Evolutionary conservation across 2,888 invertebrate genomes (phyloP).

Genomic region (Dioctria linearis): DNA sequence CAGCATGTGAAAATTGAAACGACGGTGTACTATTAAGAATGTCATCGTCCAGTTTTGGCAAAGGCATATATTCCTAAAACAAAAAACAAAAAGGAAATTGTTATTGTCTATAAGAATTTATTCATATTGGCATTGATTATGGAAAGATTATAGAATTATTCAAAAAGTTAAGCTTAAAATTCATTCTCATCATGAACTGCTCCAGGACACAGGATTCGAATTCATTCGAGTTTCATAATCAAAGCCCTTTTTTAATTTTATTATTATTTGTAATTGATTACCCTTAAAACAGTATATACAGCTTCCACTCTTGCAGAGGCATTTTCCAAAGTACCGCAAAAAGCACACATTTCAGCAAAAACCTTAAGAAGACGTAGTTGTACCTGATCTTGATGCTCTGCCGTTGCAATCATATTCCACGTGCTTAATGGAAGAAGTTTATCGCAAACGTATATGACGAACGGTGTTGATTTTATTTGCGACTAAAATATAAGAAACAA

Average conservation of each 20-base stretch:
- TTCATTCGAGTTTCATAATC: too few species aligned
- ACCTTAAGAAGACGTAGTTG: slow-evolving; percentile 87
- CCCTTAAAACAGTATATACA: slow-evolving; percentile 84
- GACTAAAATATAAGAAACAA: slow-evolving; percentile 73
- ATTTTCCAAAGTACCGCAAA: slow-evolving; percentile 84
- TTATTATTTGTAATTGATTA: slow-evolving; percentile 69
- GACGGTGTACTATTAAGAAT: slow-evolving; percentile 80
- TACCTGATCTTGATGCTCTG: slow-evolving; percentile 76
- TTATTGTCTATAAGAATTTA: too few species aligned
- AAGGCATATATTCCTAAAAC: slow-evolving; percentile 87
- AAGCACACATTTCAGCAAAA: slow-evolving; percentile 87
- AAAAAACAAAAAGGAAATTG: slow-evolving; percentile 44
- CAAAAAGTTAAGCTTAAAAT: too few species aligned
- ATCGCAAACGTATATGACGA: slow-evolving; percentile 87
- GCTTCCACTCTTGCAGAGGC: slow-evolving; percentile 81
- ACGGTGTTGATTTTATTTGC: slow-evolving; percentile 88
- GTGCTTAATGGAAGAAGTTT: slow-evolving; percentile 84
- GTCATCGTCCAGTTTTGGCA: slow-evolving; percentile 82
- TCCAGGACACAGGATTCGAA: neutral
- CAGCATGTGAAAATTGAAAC: slow-evolving; percentile 93
- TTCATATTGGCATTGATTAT: too few species aligned
- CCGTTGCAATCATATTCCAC: slow-evolving; percentile 76
- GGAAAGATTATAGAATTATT: too few species aligned
- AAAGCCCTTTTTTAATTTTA: neutral
- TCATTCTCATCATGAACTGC: neutral